A percentile compares a stretch with the other conserved stretches of the same genome.
phyloP scores from a whole-genome alignment of 2,888 invertebrate species.

The Zaprionus bogoriensis region DNA sequence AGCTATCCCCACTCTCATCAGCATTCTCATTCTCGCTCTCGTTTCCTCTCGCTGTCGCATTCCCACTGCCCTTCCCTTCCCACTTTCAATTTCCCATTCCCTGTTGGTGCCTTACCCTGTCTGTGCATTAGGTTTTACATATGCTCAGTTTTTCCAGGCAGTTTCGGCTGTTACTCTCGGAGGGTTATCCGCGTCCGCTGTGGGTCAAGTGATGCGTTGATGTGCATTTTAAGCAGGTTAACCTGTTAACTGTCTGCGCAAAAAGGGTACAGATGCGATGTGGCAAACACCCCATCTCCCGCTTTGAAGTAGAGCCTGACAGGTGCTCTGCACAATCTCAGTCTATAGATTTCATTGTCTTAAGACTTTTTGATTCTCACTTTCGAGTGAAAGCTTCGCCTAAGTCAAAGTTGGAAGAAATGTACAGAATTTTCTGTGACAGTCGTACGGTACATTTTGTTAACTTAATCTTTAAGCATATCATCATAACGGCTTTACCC shows the following conservation, averaged over 20 bases:
- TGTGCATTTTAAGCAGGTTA: slow-evolving; percentile 77
- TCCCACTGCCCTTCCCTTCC: too few relatives aligned
- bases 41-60: too few relatives aligned
- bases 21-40: too few relatives aligned
- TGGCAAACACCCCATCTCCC: background rate
- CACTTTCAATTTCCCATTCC: background rate
- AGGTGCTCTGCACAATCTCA: slow-evolving; percentile 14
- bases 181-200: slow-evolving; percentile 17
- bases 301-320: background rate
- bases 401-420: too few relatives aligned
- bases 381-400: too few relatives aligned
- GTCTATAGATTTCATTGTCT: background rate
- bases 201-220: slow-evolving; percentile 72
- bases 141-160: slow-evolving; percentile 43
- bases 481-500: too few relatives aligned
- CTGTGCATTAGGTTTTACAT: slow-evolving; percentile 48
- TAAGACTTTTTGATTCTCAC: too few relatives aligned
- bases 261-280: slow-evolving; percentile 15
- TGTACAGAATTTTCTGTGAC: too few relatives aligned
- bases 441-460: too few relatives aligned
- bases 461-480: too few relatives aligned
- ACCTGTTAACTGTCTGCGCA: slow-evolving; percentile 62
- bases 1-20: slow-evolving; percentile 20
- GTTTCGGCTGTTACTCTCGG: slow-evolving; percentile 5
- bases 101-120: background rate